phyloP scores from a whole-genome alignment of 92 coral and sea anemone genomes.

The Zoanthus sociatus region DNA sequence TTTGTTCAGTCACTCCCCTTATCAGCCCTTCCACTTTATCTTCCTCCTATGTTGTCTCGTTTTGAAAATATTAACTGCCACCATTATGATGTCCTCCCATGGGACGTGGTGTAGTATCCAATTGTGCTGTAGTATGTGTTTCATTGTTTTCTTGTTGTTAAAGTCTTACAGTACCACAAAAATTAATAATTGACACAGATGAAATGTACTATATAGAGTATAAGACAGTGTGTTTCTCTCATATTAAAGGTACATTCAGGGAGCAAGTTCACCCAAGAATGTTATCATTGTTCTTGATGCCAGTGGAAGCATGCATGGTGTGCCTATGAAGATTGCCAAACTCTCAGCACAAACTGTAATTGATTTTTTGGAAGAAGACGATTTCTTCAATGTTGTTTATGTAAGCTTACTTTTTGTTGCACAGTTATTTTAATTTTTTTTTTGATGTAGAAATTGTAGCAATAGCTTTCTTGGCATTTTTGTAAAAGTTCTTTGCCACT shows the following conservation, averaged over 20 bases:
- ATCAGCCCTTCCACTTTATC: no score
- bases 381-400: constrained; percentile 91
- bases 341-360: constrained; percentile 89
- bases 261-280: constrained; percentile 97
- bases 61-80: no score
- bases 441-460: background rate
- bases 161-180: no score
- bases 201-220: no score
- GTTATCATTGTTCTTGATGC: constrained; percentile 90
- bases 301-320: constrained; percentile 99
- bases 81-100: no score
- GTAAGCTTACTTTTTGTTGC: constrained; percentile 58
- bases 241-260: constrained; percentile 86
- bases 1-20: no score
- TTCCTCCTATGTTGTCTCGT: no score
- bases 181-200: no score
- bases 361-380: constrained; percentile 93
- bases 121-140: no score
- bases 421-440: background rate
- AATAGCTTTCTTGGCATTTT: background rate
- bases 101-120: no score
- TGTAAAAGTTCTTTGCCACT: background rate
- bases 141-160: no score
- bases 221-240: no score
- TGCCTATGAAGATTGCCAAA: constrained; percentile 90